Evolutionary conservation across 2,113 vertebrate species (phyloP), one percentile per base, ranked within the genome.

Genomic region (Campylorhamphus procurvoides): DNA sequence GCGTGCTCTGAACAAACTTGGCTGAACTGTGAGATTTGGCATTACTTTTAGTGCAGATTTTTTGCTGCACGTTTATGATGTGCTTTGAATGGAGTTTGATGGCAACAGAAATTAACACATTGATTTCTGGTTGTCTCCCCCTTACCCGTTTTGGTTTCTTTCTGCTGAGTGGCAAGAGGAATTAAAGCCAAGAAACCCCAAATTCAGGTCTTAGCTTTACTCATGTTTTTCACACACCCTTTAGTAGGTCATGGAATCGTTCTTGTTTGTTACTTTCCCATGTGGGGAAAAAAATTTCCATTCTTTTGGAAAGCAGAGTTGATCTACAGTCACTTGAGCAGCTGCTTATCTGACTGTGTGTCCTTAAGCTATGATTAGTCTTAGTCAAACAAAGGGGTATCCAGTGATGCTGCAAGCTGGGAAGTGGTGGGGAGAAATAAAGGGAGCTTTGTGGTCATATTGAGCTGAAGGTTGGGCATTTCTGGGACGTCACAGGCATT

Each of bases 291-390:
- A 63, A 55, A 39, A 12, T 12, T 49, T 81, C 89, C 40, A n/a
- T 79, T 87, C 69, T 73, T 73, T 78, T 42, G 74, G 89, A 93
- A 91, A 80, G 84, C 74, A 62, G 89, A 80, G 87, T 78, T 94
- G 89, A 75, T 91, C 60, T 1, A 84, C 35, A 81, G 79, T 90
- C 82, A 80, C 74, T 95, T 94, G 75, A 92, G 91, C 89, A 94
- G 93, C 83, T 92, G 83, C 83, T 93, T 88, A 74, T 94, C 94
- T 96, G 84, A 28, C 87, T 77, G 47, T 42, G 42, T 95, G 76
- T 97, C 94, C 89, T 90, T 75, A 92, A 91, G 75, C 88, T 88
- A 19, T 46, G 92, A 90, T 93, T 90, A 95, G 64, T 71, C 40
- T 78, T 92, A 86, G 84, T 81, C 84, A 94, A 93, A 94, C 85